These are phyloP conservation scores for Eulemur macaco DNA, from an alignment of 2,113 vertebrate genomes.

Conservation along the genomic window DNA sequence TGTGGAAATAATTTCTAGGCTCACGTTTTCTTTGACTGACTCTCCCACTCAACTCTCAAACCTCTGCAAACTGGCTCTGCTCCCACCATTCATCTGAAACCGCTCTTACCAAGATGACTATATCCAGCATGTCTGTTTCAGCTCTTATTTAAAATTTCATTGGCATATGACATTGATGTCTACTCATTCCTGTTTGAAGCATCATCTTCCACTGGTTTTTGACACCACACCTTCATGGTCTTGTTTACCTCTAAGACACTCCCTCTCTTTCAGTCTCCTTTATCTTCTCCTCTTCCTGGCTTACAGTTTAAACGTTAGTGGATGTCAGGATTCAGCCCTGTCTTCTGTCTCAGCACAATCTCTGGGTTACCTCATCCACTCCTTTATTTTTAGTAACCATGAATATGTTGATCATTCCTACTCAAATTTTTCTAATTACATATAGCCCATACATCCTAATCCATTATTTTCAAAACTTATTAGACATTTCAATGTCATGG, in stretches of 20 bases:
- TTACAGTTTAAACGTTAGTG: neutral
- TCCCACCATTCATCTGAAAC: neutral
- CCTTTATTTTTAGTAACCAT: neutral
- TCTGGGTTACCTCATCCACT: neutral
- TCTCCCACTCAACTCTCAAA: neutral
- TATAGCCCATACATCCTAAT: neutral
- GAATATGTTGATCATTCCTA: neutral
- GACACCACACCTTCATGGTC: neutral
- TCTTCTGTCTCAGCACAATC: neutral
- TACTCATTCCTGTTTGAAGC: neutral
- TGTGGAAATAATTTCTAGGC: neutral
- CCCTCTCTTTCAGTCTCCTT: neutral
- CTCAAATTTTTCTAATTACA: neutral
- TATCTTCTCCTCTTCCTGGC: neutral
- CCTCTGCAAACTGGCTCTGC: neutral
- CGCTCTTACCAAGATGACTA: neutral
- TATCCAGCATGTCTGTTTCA: neutral
- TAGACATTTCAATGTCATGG: neutral
- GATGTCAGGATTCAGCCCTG: neutral
- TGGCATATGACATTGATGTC: neutral
- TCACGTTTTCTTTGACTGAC: neutral
- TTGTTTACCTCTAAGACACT: neutral
- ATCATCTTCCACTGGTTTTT: neutral
- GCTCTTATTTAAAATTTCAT: neutral
- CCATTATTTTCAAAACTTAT: neutral